These are phyloP conservation scores for Lathronympha strigana DNA, from an alignment of 2,888 invertebrate species.

Conservation along the genomic window DNA sequence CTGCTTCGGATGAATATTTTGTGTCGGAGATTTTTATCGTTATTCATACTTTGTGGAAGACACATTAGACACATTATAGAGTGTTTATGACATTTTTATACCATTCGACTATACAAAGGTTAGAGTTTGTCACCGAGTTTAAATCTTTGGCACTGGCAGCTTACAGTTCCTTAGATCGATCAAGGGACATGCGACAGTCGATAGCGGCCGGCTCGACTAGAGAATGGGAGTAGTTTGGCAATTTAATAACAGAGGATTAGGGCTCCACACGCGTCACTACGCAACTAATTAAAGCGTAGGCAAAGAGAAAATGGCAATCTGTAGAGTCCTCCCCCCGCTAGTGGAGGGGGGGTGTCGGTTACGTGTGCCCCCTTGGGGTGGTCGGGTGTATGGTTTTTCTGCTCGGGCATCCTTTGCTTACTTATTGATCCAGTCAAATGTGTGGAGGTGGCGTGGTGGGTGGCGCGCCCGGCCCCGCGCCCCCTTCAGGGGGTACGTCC, in stretches of 20 bases:
- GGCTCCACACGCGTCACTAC: slow-evolving; percentile 82
- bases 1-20: slow-evolving; percentile 39
- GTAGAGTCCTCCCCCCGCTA: slow-evolving; percentile 83
- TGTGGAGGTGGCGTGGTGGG: slow-evolving; percentile 83
- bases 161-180: slow-evolving; percentile 23
- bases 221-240: slow-evolving; percentile 51
- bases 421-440: slow-evolving; percentile 86
- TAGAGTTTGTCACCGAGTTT: slow-evolving; percentile 34
- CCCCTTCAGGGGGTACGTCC: slow-evolving; percentile 81
- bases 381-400: slow-evolving; percentile 85
- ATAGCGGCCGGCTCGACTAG: slow-evolving; percentile 22
- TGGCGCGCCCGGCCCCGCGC: slow-evolving; percentile 75
- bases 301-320: slow-evolving; percentile 85
- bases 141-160: slow-evolving; percentile 33
- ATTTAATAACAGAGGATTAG: slow-evolving; percentile 79
- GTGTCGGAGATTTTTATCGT: slow-evolving; percentile 38
- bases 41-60: slow-evolving; percentile 39
- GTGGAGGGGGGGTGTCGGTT: slow-evolving; percentile 84
- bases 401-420: slow-evolving; percentile 86
- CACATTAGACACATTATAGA: slow-evolving; percentile 39
- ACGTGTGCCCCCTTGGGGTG: slow-evolving; percentile 84
- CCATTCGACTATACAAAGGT: slow-evolving; percentile 29
- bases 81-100: slow-evolving; percentile 46
- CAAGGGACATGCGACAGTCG: slow-evolving; percentile 14
- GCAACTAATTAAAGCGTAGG: slow-evolving; percentile 85